Evolutionary conservation across 1,140 invertebrate genomes (phyloP), one percentile per base, ranked within the genome.

Genomic region (Lerema accius): DNA sequence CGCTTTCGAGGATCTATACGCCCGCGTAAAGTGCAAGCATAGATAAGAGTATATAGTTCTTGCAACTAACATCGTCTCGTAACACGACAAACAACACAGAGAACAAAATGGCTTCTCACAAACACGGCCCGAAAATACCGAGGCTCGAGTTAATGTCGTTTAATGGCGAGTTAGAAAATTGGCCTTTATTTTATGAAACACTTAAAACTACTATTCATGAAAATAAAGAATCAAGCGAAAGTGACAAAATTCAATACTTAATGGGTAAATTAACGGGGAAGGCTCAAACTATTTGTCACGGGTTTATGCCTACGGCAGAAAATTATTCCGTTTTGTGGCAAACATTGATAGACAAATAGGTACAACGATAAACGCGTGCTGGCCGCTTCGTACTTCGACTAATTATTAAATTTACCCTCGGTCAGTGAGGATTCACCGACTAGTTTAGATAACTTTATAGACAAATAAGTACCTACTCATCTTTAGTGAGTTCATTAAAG

Each of bases 331-430:
- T 32, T 1, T 9, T 32, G 9, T 32, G 28, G 28, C 28, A 32
- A 9, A 32, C 28, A 7, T 32, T 32, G 9, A 7, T 32, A 9
- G 7, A 32, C 7, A 32, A 23, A 23, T 23, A 23, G 2, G 5
- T 3, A 3, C 2, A 23, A 23, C 5, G 19, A 23, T 23, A 23
- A 23, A 23, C 19, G 19, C 5, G 32, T 61, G 9, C 43, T 66
- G 11, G 48, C 49, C 2, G 39, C 64, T n/a, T 61, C 55, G 14
- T 66, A 66, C 37, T 45, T 66, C 9, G 58, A 66, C 17, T 17
- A 32, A 11, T 48, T 66, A 23, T n/a, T 66, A 13, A 66, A 62
- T 35, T 46, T 62, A 15, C 23, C 48, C 4, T 32, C 28, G 9
- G 28, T 32, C 7, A 32, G 7, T 32, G 28, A 32, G 7, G 28